These are phyloP conservation scores for Frieseomelitta varia DNA, from an alignment of 1,140 invertebrate species.

Conservation along the genomic window DNA sequence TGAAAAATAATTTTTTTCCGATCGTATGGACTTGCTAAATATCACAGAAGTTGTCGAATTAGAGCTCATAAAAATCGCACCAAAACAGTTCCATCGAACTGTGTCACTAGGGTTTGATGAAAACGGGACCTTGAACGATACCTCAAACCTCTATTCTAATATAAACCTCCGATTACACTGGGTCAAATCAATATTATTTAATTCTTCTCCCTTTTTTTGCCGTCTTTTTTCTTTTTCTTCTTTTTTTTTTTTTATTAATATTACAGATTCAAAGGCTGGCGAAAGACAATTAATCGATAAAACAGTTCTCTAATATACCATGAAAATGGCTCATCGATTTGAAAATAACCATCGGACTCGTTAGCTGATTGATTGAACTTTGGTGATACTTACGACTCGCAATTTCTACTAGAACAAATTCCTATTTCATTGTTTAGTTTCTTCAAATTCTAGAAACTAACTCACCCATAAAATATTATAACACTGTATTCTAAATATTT, in stretches of 20 bases:
- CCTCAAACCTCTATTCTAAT: neutral
- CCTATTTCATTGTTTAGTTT: no score
- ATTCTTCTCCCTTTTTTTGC: neutral
- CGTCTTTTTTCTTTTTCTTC: neutral
- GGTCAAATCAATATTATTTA: constrained; percentile 1
- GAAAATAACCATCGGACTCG: no score
- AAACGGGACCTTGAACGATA: neutral
- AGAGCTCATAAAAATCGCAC: neutral
- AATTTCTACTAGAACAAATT: no score
- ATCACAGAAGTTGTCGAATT: neutral
- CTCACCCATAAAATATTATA: no score
- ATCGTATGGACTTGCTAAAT: neutral
- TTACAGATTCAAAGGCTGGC: neutral
- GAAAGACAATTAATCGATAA: neutral
- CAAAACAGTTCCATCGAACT: neutral
- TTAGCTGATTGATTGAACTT: no score
- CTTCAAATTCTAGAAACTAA: no score
- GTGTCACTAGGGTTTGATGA: neutral
- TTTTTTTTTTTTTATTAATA: neutral
- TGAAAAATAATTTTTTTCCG: no score
- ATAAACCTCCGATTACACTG: neutral
- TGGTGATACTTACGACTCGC: no score
- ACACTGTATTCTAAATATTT: no score
- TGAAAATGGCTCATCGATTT: no score
- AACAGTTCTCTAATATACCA: neutral